Base-by-base conservation (phyloP, 2,888 invertebrate genomes). In the Drosophila pseudotalamancana region DNA sequence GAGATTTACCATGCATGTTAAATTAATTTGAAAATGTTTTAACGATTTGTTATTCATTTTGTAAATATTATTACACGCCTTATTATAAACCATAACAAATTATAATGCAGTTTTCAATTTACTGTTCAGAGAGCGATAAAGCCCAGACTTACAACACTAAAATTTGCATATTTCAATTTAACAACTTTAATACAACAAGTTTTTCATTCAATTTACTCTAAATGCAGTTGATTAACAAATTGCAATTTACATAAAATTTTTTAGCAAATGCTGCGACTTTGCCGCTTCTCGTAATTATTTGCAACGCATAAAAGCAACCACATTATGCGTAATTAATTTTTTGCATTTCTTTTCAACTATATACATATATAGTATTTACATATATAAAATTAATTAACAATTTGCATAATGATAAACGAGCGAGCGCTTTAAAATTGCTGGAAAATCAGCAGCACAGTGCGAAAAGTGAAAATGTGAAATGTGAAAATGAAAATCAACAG, bases 191-290 rank as follows among this genome's bases (percentile, higher is more conserved):
- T 50, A 18, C 27, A 25, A 21, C 2, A 2, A 1, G 11, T 35
- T 19, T 6, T 14, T 21, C 59, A 74, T 66, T 69, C 66, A 83
- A 79, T 80, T 83, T 69, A 75, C 62, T 64, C 50, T 46, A 77
- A 79, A 72, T 67, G 48, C 72, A 77, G 72, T 82, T 77, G 86
- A 85, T 85, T 82, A 82, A 85, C 80, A 66, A 77, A 72, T 29
- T 70, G 60, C 72, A 77, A 84, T 84, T 84, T 76, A 43, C 63
- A 51, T 39, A 32, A 21, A 27, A 42, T 60, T 56, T 61, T 72
- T 59, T 43, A 34, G 54, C 49, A 27, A 62, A 57, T 61, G 48
- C 61, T 42, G 75, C 57, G 35, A 61, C 49, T 61, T 50, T 56
- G 60, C 50, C 53, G 46, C 23, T 4, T 6, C n/a, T 31, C 40